These are phyloP conservation scores for Xiphophorus couchianus DNA, from an alignment of 2,113 vertebrate genomes.

Conservation along the genomic window DNA sequence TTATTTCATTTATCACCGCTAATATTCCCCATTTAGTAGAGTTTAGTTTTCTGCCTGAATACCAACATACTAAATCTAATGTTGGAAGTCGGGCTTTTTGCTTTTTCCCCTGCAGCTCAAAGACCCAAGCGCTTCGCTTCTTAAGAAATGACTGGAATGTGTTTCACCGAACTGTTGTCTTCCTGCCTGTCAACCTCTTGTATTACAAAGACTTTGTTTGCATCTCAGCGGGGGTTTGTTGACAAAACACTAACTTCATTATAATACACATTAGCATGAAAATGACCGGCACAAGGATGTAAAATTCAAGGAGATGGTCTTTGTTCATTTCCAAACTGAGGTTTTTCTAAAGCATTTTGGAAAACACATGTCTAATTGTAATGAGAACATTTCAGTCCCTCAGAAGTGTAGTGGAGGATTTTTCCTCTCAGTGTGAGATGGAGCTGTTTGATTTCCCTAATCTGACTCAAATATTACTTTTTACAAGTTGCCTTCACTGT, in stretches of 20 bases:
- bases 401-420: background rate
- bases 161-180: no score
- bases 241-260: background rate
- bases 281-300: background rate
- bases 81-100: no score
- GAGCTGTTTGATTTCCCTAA: background rate
- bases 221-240: background rate
- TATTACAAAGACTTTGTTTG: background rate
- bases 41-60: background rate
- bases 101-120: background rate
- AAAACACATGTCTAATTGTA: background rate
- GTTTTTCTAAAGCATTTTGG: background rate
- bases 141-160: background rate
- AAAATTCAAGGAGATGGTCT: background rate
- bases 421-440: background rate
- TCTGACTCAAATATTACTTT: background rate
- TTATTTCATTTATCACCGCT: no score
- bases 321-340: background rate
- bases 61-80: no score
- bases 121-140: background rate
- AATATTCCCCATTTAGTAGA: no score
- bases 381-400: no score
- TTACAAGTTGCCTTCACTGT: no score
- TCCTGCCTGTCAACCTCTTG: background rate
- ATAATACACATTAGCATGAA: slow-evolving; percentile 1